Base-by-base conservation (phyloP, 30 jellyfish, hydroid and myxozoan species). In the Mastigias papua region DNA sequence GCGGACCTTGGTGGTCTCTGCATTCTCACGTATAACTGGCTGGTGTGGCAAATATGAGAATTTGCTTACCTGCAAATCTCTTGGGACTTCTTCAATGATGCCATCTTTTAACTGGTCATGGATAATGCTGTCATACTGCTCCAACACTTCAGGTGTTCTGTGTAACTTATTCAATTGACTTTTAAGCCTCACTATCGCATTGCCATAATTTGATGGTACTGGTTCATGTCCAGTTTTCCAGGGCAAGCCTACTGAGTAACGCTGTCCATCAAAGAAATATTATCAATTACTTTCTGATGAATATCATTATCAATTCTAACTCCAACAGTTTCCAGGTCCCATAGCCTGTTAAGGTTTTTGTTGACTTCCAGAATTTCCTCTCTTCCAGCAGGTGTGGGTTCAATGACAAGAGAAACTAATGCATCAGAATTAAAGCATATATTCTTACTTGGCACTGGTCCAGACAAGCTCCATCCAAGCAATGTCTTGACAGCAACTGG, bases 171-270 rank as follows among this genome's bases (percentile, higher is more conserved):
- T n/a, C 54, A 42, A 15, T 42, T 42, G 54, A 42, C 54, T 42
- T 15, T 42, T 42, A 42, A 42, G 54, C 54, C 54, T 42, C 54
- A 42, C 54, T 15, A 42, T 42, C 13, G 54, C 54, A 42, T 42
- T 42, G 13, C 54, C 54, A 42, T 42, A 42, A 42, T 42, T 42
- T 42, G 54, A 42, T 42, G 54, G 72, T 22, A 60, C 29, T 6
- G 95, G 84, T n/a, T 63, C 80, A 50, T 86, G 89, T 25, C 81
- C 93, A 23, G 42, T 68, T 69, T 84, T 84, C 93, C 93, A 84
- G 64, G 88, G 93, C 82, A 51, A 34, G 17, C 81, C 88, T 70
- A 84, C 93, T 0, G 80, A 73, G 54, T 84, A 84, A 27, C 93
- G 74, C 50, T 50, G 37, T 54, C 84, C 95, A 23, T 69, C 26